A percentile compares a stretch with the other conserved stretches of the same genome.
Conservation (phyloP, 2,888 invertebrate species). For the Andrena fulva region DNA sequence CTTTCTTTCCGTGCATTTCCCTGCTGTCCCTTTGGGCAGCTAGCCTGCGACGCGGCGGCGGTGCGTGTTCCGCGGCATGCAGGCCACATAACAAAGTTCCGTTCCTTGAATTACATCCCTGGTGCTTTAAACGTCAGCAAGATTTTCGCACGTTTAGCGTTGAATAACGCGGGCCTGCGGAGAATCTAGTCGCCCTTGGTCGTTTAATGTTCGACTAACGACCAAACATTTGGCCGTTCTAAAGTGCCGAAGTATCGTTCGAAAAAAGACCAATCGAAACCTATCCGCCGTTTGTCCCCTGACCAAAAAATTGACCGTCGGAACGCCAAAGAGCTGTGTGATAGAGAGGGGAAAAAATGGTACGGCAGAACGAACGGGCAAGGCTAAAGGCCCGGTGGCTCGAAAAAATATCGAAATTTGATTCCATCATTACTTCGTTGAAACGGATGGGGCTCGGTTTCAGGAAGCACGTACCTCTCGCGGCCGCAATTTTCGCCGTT, state of each 20-base stretch:
- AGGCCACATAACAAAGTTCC: conserved; percentile 41
- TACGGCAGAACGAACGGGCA: background rate
- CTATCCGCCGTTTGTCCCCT: too few species aligned
- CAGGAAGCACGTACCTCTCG: conserved; percentile 45
- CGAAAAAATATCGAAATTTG: conserved; percentile 53
- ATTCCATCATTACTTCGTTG: conserved; percentile 52
- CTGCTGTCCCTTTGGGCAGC: conserved; percentile 19
- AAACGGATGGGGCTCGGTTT: conserved; percentile 52
- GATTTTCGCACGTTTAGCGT: conserved; percentile 17
- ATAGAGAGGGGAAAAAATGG: background rate
- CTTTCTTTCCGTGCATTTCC: conserved; percentile 20
- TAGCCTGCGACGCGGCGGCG: conserved; percentile 15
- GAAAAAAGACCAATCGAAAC: too few species aligned
- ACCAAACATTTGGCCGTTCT: background rate
- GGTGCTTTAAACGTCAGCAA: conserved; percentile 19
- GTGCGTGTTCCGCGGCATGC: conserved; percentile 19
- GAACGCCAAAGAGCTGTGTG: background rate
- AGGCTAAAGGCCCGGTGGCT: background rate
- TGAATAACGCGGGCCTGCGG: background rate
- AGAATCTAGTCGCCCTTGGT: background rate
- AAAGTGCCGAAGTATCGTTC: too few species aligned
- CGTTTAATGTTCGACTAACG: background rate
- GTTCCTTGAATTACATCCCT: conserved; percentile 51
- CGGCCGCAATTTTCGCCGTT: conserved; percentile 28
- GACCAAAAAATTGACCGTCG: background rate